Conservation (phyloP, 2,888 invertebrate species). For the Stenoptilia bipunctidactyla region DNA sequence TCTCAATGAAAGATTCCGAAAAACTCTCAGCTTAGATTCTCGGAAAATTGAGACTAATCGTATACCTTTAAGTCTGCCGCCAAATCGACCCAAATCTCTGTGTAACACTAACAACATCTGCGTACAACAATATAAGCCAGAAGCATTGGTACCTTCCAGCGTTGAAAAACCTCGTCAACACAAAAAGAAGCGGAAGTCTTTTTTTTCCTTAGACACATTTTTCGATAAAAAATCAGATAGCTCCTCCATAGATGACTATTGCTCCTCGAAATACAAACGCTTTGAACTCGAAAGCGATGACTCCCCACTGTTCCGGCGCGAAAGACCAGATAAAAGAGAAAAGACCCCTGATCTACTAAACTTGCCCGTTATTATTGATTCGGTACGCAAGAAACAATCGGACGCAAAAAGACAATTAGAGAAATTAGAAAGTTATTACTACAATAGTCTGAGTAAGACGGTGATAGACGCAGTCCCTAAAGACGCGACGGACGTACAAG, state of each 20-base stretch:
- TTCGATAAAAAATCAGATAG: conserved; percentile 65
- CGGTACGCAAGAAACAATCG: conserved; percentile 56
- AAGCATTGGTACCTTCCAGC: conserved; percentile 42
- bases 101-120: conserved; percentile 54
- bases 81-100: conserved; percentile 55
- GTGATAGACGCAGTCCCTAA: conserved; percentile 59
- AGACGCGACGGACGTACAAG: conserved; percentile 55
- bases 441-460: conserved; percentile 47
- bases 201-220: conserved; percentile 65
- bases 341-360: conserved; percentile 60
- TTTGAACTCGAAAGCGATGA: conserved; percentile 65
- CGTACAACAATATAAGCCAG: conserved; percentile 42
- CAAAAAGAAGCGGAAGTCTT: conserved; percentile 62
- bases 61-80: conserved; percentile 40
- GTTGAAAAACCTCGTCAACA: conserved; percentile 48
- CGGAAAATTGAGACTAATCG: conserved; percentile 54
- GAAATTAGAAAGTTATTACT: conserved; percentile 62
- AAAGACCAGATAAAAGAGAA: conserved; percentile 30
- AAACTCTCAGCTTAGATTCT: conserved; percentile 63
- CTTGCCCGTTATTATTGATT: conserved; percentile 57
- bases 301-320: conserved; percentile 53
- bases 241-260: conserved; percentile 62
- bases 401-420: conserved; percentile 57
- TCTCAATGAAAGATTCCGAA: conserved; percentile 58
- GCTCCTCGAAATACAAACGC: conserved; percentile 64